phyloP scores from a whole-genome alignment of 2,113 vertebrate species.

The Hypomesus transpacificus region DNA sequence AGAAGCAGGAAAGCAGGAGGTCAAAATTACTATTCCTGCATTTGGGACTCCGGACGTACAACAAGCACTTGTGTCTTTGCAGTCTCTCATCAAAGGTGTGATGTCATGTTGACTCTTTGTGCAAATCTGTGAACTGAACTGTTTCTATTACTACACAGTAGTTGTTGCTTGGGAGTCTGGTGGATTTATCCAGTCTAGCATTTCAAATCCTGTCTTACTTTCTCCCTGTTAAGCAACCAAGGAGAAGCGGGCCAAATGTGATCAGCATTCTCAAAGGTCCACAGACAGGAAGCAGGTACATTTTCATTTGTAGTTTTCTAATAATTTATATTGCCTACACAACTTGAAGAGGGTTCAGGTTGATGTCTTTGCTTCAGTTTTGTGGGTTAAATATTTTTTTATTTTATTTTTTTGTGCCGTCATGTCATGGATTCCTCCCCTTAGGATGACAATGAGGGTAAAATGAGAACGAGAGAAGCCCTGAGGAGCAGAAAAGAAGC shows the following conservation, averaged over 20 bases:
- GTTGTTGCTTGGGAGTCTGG: not conserved
- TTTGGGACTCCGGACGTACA: constrained; percentile 70
- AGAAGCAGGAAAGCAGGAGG: constrained; percentile 25
- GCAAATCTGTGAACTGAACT: not conserved
- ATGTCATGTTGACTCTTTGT: constrained; percentile 35
- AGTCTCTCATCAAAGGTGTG: constrained; percentile 69
- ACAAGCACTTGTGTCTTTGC: constrained; percentile 75
- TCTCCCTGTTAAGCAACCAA: constrained; percentile 49
- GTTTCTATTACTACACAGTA: not conserved
- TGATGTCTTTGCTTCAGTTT: too few species aligned
- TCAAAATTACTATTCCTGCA: not conserved
- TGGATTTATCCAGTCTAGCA: too few species aligned
- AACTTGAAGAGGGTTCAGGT: too few species aligned
- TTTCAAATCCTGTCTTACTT: not conserved
- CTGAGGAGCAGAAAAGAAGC: constrained; percentile 80
- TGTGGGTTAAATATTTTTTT: not conserved
- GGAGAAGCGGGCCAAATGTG: constrained; percentile 44
- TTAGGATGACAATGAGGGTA: constrained; percentile 71
- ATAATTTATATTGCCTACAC: not conserved
- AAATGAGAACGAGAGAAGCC: constrained; percentile 74
- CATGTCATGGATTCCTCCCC: constrained; percentile 57
- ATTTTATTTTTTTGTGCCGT: not conserved
- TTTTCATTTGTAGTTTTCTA: not conserved
- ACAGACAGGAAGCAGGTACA: constrained; percentile 80
- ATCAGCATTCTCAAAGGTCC: constrained; percentile 39